Evolutionary conservation across 2,888 invertebrate genomes (phyloP).

Genomic region (Melieria picta): DNA sequence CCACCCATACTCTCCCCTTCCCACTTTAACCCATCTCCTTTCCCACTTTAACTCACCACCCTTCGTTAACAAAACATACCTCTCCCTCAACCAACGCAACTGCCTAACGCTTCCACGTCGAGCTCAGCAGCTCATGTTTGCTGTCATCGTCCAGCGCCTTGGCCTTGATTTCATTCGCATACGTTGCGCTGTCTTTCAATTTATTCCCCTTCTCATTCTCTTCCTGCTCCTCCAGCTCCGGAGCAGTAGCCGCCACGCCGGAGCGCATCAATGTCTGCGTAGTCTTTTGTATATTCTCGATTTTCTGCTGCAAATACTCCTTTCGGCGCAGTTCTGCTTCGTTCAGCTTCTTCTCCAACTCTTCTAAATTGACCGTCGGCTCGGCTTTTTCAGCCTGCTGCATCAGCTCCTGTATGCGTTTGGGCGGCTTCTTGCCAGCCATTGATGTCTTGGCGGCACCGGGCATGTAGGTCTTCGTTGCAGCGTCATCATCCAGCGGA

Average conservation of each 20-base stretch:
- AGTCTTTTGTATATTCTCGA: slow-evolving; percentile 61
- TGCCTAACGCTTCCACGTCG: too few relatives aligned
- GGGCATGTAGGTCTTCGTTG: slow-evolving; percentile 12
- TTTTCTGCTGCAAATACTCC: slow-evolving; percentile 64
- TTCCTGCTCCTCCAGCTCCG: slow-evolving; percentile 57
- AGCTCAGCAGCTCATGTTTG: slow-evolving; percentile 12
- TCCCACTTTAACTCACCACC: too few relatives aligned
- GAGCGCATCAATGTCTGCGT: slow-evolving; percentile 43
- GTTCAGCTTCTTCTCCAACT: slow-evolving; percentile 76
- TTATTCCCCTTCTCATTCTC: slow-evolving; percentile 47
- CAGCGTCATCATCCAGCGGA: slow-evolving; percentile 62
- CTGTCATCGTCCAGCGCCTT: slow-evolving; percentile 18
- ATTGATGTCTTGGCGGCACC: slow-evolving; percentile 31
- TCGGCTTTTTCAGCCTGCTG: slow-evolving; percentile 68
- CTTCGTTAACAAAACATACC: too few relatives aligned
- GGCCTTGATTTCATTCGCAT: slow-evolving; percentile 22
- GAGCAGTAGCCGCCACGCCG: too few relatives aligned
- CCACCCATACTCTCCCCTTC: too few relatives aligned
- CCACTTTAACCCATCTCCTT: too few relatives aligned
- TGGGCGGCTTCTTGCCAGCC: slow-evolving; percentile 73
- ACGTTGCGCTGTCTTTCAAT: slow-evolving; percentile 19
- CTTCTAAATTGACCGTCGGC: slow-evolving; percentile 70
- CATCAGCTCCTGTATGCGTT: slow-evolving; percentile 74
- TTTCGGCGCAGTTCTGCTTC: slow-evolving; percentile 78
- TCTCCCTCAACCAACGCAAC: too few relatives aligned